Evolutionary conservation across 2,113 vertebrate genomes (phyloP).

Genomic region (Aix galericulata): DNA sequence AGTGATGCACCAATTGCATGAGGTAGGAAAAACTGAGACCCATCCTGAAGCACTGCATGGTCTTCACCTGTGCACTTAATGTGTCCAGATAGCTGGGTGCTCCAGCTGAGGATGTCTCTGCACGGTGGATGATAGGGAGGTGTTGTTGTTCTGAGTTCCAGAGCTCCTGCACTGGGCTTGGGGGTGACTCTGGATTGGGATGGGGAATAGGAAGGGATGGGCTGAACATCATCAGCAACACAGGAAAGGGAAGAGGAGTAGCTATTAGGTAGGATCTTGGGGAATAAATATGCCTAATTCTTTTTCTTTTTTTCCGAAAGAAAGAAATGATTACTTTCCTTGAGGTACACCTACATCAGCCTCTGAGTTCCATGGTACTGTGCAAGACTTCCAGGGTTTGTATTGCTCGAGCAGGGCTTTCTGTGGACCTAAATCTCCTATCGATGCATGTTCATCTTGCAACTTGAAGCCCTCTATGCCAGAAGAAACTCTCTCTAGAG

Average conservation of each 20-base stretch:
- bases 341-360: not conserved
- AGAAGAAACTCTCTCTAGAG: not conserved
- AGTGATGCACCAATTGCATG: not conserved
- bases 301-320: no score
- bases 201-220: not conserved
- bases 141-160: not conserved
- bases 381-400: not conserved
- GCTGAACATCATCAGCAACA: not conserved
- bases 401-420: not conserved
- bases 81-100: not conserved
- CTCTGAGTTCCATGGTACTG: not conserved
- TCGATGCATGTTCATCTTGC: rapidly evolving
- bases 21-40: not conserved
- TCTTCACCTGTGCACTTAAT: not conserved
- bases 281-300: not conserved
- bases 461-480: not conserved
- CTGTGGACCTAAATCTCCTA: not conserved
- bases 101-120: not conserved
- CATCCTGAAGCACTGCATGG: rapidly evolving
- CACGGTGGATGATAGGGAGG: not conserved
- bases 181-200: not conserved
- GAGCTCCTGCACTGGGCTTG: not conserved
- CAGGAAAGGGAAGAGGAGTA: not conserved
- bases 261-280: not conserved
- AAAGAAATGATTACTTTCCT: not conserved